Evolutionary conservation across 1,140 invertebrate species (phyloP), one percentile per base, ranked within the genome.

Genomic region (Trichogramma pretiosum): DNA sequence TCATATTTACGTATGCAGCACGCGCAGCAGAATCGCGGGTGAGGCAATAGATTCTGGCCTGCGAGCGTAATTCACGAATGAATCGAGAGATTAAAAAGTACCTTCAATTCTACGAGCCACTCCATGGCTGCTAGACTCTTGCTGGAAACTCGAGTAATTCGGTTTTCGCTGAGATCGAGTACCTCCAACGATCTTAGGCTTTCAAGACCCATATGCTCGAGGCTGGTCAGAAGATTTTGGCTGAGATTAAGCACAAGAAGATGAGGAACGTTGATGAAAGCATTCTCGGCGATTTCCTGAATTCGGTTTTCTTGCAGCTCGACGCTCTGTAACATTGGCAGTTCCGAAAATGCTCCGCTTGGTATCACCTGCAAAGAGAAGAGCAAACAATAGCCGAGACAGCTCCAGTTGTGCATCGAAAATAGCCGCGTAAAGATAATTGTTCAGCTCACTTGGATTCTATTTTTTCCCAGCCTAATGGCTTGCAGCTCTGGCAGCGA

Each of bases 221-320:
- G 67, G 34, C 74, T 78, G 7, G 73, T 74, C 36, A 89, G 69
- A 53, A 84, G 75, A 73, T 89, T 90, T 53, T 82, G 75, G 57
- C 87, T 90, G 38, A 91, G 62, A 74, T 91, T 91, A 9, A 93
- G 67, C 62, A 88, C 83, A 18, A 90, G 75, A 35, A 89, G 64
- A 35, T 86, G 80, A 7, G 85, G 84, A 13, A 84, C 78, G 54
- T 82, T 80, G 50, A 82, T 77, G 61, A 92, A 91, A 1, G 85
- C 85, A 54, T 81, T 78, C n/a, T 73, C 74, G 0, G 84, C 81
- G 35, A 92, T 80, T 52, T 78, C 78, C 47, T 78, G 74, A 7
- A 72, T 72, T 11, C 67, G 72, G 63, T 93, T 93, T 56, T 89
- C 81, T 69, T 91, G 87, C 26, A 93, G 67, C 61, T 91, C 86